These are phyloP conservation scores for Catagonus wagneri DNA, from an alignment of 2,113 vertebrate genomes.

Conservation along the genomic window DNA sequence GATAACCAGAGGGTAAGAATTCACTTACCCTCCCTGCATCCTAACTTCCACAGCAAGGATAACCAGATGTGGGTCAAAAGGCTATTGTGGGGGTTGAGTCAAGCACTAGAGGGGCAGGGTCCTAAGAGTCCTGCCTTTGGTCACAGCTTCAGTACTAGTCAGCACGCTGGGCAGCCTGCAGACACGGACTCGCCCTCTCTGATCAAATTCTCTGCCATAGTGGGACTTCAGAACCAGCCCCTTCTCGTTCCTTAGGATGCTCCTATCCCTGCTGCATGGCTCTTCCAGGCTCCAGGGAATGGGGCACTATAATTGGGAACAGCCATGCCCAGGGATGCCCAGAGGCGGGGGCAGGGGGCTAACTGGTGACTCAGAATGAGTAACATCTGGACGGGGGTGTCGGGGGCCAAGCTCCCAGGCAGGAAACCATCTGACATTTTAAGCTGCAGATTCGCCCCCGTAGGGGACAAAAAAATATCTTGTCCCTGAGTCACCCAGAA, in stretches of 20 bases:
- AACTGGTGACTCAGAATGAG: constrained; percentile 67
- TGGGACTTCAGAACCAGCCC: neutral
- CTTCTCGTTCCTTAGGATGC: neutral
- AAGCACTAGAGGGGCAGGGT: neutral
- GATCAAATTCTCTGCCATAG: neutral
- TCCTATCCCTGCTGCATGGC: neutral
- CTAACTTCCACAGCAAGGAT: neutral
- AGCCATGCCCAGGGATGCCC: constrained; percentile 51
- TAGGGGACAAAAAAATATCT: constrained; percentile 69
- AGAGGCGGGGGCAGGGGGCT: neutral
- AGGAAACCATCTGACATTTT: constrained; percentile 78
- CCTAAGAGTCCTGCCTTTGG: neutral
- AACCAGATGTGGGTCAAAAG: neutral
- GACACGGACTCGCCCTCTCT: neutral
- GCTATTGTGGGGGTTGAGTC: neutral
- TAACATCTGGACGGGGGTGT: neutral
- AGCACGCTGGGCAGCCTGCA: neutral
- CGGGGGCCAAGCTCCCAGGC: constrained; percentile 49
- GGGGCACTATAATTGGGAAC: constrained; percentile 61
- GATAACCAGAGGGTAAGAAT: neutral
- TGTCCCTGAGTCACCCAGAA: constrained; percentile 66
- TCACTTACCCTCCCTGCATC: constrained; percentile 14
- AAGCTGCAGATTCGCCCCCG: neutral
- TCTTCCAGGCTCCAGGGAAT: constrained; percentile 6
- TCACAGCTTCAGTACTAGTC: neutral